Evolutionary conservation across 2,113 vertebrate genomes (phyloP).

Genomic region (Amphiprion percula): DNA sequence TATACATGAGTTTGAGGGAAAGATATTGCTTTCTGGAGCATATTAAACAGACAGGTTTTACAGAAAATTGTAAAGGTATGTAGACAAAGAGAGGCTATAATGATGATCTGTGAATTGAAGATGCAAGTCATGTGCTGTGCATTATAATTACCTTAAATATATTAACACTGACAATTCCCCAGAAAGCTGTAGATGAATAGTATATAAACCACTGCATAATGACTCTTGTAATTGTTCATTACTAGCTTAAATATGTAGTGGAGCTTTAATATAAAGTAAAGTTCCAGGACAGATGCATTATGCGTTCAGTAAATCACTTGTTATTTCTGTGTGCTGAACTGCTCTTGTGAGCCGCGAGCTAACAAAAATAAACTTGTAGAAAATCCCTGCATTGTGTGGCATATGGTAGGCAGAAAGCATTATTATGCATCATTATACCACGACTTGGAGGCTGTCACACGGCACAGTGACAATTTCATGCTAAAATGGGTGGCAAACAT

Average conservation of each 20-base stretch:
- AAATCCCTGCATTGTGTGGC: slow-evolving; percentile 1
- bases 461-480: slow-evolving; percentile 39
- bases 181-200: slow-evolving; percentile 1
- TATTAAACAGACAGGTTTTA: background rate
- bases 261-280: background rate
- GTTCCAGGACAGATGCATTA: background rate
- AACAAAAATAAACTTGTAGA: background rate
- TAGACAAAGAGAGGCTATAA: background rate
- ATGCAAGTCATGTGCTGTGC: background rate
- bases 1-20: background rate
- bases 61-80: background rate
- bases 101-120: background rate
- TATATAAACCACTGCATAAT: background rate
- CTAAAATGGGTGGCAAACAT: slow-evolving; percentile 28
- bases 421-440: slow-evolving; percentile 41
- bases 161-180: background rate
- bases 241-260: background rate
- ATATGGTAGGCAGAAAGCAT: background rate
- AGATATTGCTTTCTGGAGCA: background rate
- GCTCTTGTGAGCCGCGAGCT: background rate
- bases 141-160: background rate
- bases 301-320: background rate
- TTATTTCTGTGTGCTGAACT: slow-evolving; percentile 6
- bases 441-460: slow-evolving; percentile 22
- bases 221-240: background rate